Evolutionary conservation across 2,797 vertebrate genomes (phyloP).

Genomic region (Buphagus erythrorhynchus): DNA sequence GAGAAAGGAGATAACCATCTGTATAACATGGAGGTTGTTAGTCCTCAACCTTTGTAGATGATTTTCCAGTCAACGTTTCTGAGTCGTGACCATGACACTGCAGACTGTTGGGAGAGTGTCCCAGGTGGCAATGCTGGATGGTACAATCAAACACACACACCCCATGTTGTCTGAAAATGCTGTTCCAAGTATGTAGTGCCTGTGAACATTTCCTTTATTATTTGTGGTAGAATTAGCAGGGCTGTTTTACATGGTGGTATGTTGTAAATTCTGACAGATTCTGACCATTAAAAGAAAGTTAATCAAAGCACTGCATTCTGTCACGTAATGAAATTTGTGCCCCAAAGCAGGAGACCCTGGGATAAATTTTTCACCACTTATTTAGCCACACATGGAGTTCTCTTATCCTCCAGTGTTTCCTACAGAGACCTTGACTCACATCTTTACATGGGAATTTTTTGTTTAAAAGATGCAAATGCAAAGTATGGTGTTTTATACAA

Average conservation of each 20-base stretch:
- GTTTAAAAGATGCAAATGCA: background rate
- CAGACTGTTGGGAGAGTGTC: background rate
- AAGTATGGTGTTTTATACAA: background rate
- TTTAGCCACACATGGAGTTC: background rate
- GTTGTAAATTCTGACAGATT: background rate
- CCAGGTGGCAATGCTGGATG: background rate
- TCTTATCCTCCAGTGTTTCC: background rate
- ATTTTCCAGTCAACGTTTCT: background rate
- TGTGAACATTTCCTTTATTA: background rate
- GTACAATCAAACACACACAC: background rate
- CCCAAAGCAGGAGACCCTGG: background rate
- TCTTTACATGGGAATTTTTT: background rate
- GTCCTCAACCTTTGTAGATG: background rate
- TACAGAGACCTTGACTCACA: background rate
- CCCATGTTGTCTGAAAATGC: background rate
- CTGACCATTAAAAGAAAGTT: background rate
- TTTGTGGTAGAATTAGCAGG: background rate
- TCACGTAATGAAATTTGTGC: background rate
- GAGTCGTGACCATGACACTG: background rate
- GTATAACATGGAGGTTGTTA: background rate
- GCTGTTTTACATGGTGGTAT: background rate
- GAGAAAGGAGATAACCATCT: slow-evolving; percentile 27
- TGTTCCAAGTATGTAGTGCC: background rate
- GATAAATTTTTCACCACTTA: background rate
- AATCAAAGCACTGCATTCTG: background rate